A percentile compares a stretch with the other conserved stretches of the same genome.
Evolutionary conservation across 1,140 invertebrate species (phyloP).

Genomic region (Gryon sp.): DNA sequence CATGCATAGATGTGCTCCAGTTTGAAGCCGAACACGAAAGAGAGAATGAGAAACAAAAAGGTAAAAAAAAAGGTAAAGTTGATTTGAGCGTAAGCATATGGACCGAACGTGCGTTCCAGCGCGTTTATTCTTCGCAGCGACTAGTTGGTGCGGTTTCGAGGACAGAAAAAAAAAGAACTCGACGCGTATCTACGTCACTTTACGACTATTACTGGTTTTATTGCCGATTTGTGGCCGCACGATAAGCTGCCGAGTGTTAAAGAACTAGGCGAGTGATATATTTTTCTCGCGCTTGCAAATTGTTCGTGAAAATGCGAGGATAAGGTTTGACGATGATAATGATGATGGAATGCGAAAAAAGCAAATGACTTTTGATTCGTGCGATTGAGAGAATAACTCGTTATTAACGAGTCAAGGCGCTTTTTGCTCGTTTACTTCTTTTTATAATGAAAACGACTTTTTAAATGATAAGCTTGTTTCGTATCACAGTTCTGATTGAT

Average conservation of each 20-base stretch:
- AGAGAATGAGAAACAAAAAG: not conserved
- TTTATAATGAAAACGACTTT: not conserved
- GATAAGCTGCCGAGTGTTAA: not conserved
- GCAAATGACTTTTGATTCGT: not conserved
- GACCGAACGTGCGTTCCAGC: not conserved
- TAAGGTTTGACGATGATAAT: too few species aligned
- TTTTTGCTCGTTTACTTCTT: constrained; percentile 1
- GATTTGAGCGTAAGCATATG: not conserved
- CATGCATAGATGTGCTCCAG: too few species aligned
- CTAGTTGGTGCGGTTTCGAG: not conserved
- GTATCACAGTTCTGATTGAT: not conserved
- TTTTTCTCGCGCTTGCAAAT: not conserved
- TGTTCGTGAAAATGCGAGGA: not conserved
- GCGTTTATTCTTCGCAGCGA: not conserved
- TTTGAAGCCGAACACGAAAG: too few species aligned
- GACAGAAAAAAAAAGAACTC: constrained; percentile 9
- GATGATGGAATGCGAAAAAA: too few species aligned
- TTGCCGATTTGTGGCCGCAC: not conserved
- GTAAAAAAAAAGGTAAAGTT: not conserved
- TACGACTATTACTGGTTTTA: constrained; percentile 12
- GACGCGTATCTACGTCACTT: constrained; percentile 2
- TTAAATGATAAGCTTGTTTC: not conserved
- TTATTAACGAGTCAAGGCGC: not conserved
- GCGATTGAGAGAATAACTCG: not conserved
- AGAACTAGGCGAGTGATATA: not conserved